Conservation (phyloP, 1,140 invertebrate genomes). For the Idris sp. region DNA sequence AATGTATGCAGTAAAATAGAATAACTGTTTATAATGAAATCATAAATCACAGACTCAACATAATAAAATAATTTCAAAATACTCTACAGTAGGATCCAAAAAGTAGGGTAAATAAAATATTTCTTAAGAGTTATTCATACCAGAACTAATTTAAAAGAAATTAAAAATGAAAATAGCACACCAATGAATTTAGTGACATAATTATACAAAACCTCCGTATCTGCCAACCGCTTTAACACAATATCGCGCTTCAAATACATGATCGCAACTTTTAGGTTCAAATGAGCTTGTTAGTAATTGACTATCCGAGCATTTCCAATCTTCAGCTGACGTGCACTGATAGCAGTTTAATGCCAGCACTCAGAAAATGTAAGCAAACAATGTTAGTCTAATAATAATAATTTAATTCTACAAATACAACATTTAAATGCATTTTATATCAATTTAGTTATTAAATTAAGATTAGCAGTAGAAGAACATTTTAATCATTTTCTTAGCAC, state of each 20-base stretch:
- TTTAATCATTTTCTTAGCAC: no score
- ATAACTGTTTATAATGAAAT: no score
- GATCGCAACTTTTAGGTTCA: conserved; percentile 82
- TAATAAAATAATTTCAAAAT: no score
- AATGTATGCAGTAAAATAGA: no score
- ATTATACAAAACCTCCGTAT: conserved; percentile 74
- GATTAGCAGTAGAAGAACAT: no score
- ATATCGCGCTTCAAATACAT: conserved; percentile 88
- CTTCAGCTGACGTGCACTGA: conserved; percentile 86
- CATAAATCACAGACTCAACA: no score
- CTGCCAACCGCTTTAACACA: conserved; percentile 90
- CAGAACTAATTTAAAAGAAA: neutral
- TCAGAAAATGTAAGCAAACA: conserved; percentile 65
- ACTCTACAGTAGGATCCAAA: no score
- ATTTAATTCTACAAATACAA: no score
- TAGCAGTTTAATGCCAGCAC: conserved; percentile 85
- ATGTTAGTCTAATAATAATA: conserved; percentile 32
- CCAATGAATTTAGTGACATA: neutral
- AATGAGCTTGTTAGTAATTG: conserved; percentile 82
- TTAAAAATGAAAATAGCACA: conserved; percentile 1
- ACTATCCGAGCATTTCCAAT: conserved; percentile 87
- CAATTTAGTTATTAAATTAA: no score
- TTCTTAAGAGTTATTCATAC: no score
- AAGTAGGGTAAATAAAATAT: no score
- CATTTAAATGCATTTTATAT: no score